Conservation (phyloP, 2,113 vertebrate species). For the Erythrolamprus reginae region DNA sequence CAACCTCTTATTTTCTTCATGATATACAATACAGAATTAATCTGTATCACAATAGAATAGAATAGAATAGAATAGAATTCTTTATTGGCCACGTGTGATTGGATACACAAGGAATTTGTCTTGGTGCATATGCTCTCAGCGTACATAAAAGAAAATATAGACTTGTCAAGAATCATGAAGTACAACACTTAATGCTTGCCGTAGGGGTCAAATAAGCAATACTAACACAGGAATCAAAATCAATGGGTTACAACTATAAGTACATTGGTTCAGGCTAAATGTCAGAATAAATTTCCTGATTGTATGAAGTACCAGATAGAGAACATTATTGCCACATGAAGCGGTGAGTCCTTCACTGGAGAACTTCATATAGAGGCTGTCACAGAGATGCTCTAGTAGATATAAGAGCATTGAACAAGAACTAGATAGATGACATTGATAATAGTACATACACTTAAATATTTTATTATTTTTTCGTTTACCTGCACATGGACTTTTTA, state of each 20-base stretch:
- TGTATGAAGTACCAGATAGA: background rate
- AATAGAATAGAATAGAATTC: too few relatives aligned
- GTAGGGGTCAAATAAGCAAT: too few relatives aligned
- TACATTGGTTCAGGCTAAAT: background rate
- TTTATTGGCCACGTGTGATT: too few relatives aligned
- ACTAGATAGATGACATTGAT: background rate
- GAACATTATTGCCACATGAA: background rate
- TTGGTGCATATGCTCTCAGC: too few relatives aligned
- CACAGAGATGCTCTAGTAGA: background rate
- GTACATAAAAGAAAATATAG: too few relatives aligned
- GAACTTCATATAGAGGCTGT: background rate
- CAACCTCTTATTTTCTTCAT: too few relatives aligned
- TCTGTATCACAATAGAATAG: too few relatives aligned
- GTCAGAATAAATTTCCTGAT: background rate
- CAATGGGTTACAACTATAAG: background rate
- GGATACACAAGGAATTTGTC: too few relatives aligned
- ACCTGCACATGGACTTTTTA: slow-evolving; percentile 45
- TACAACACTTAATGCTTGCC: too few relatives aligned
- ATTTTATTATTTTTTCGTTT: slow-evolving; percentile 31
- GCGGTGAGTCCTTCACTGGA: background rate
- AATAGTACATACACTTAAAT: background rate
- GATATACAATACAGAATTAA: too few relatives aligned
- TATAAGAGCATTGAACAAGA: background rate
- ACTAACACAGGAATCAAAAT: background rate
- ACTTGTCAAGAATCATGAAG: too few relatives aligned